Conservation (phyloP, 2,797 vertebrate species). For the Decapterus maruadsi region DNA sequence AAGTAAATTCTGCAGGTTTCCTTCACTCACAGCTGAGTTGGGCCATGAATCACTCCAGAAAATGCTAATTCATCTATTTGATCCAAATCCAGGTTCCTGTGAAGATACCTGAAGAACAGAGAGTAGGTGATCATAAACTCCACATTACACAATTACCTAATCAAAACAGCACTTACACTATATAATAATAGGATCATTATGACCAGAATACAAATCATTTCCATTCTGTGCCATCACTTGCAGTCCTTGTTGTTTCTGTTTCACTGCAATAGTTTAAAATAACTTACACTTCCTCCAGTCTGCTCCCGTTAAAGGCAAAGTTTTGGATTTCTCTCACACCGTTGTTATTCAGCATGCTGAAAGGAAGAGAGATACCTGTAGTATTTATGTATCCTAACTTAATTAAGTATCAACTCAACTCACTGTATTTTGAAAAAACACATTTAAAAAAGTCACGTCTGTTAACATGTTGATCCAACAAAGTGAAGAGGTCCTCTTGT, state of each 20-base stretch:
- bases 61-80: conserved; percentile 89
- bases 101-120: conserved; percentile 85
- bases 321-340: conserved; percentile 87
- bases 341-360: conserved; percentile 90
- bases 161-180: neutral
- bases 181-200: no score
- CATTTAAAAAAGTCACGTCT: neutral
- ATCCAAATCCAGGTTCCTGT: conserved; percentile 88
- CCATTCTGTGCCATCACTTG: no score
- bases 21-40: conserved; percentile 89
- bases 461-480: neutral
- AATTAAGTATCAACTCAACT: neutral
- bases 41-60: conserved; percentile 87
- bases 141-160: neutral
- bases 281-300: conserved; percentile 90
- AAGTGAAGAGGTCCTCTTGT: neutral
- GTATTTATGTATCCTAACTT: no score
- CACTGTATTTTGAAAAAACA: neutral
- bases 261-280: neutral
- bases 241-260: neutral
- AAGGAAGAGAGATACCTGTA: neutral
- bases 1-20: no score
- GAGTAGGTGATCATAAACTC: conserved; percentile 1
- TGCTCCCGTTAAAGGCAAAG: conserved; percentile 91
- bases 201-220: no score